Evolutionary conservation across 1,140 invertebrate genomes (phyloP), one percentile per base, ranked within the genome.

Genomic region (Adoxophyes honmai): DNA sequence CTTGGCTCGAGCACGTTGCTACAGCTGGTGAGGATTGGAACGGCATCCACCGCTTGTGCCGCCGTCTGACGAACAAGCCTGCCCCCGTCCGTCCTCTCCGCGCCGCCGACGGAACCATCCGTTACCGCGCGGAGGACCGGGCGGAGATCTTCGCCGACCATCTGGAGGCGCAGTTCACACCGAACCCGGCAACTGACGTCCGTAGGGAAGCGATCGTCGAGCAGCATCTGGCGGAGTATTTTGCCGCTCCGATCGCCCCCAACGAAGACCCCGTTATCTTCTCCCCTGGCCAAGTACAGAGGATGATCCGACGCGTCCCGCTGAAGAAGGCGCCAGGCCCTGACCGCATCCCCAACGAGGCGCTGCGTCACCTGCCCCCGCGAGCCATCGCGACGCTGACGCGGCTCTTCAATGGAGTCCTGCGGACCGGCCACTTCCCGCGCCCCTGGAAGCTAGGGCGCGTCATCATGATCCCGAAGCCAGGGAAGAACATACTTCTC

Each of bases 381-480:
- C n/a, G n/a, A 59, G 59, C 33, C 0, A 48, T 39, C 7, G 36
- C 59, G 34, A 13, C 52, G 28, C 6, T 53, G 33, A 34, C 33
- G 1, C 33, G n/a, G 9, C 4, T 53, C 11, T 34, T 34, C 8
- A 55, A 55, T 39, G 53, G 36, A n/a, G 16, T 39, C 33, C 9
- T 38, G 18, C 53, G 53, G 13, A 55, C 33, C 10, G 44, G 18
- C 0, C 10, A 61, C 7, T 78, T 78, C 52, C 74, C 73, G 0
- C 2, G 34, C 0, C 13, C 14, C 7, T 82, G 74, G 75, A 78
- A 79, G 51, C 34, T 39, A 0, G 72, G 66, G 0, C 52, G 44
- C n/a, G 59, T 79, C 6, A 57, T 63, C 0, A 38, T 62, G 0
- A 61, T 84, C 9, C 53, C 68, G 0, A 84, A 73, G 44, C 48